Base-by-base conservation (phyloP, 2,113 vertebrate genomes). In the Nyctereutes procyonoides region DNA sequence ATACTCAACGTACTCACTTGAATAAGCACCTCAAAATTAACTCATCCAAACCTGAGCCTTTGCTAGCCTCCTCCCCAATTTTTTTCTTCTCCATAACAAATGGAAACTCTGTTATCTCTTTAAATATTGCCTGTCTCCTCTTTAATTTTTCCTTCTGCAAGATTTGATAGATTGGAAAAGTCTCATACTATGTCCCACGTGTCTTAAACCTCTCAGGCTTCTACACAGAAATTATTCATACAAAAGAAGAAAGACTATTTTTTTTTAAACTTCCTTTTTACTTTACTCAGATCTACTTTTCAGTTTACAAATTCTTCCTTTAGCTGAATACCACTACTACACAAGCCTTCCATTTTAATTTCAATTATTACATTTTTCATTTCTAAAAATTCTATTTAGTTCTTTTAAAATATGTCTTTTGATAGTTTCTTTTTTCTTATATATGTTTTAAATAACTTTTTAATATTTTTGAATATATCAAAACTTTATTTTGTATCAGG, bases 301-400 rank as follows among this genome's bases (percentile, higher is more conserved):
- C 65, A n/a, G 51, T 77, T 93, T 82, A 38, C 13, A 43, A 67
- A 77, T 60, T 77, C 67, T 76, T 26, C 55, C 30, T 76, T 26
- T 90, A 86, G 51, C 43, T 26, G 24, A 73, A 74, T 85, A 10
- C 16, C 62, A 67, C 13, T 80, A 30, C 43, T 85, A 48, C 9
- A 51, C 48, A 62, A 69, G 24, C 0, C 19, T 96, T 71, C n/a
- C 35, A 83, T 83, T 79, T 79, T 48, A 60, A 88, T 51, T 80
- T 69, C 38, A 69, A 32, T 90, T 56, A 65, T 55, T 90, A 22
- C 56, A 89, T 51, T 85, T 90, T 86, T 90, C 65, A 69, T 71
- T 83, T 95, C 38, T 48, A 81, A 85, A 92, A 88, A 79, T 63
- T 85, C 16, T 95, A 63, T 19, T 83, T 86, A 60, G 30, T 22